phyloP scores from a whole-genome alignment of 2,888 invertebrate genomes.

The Panzeria rudis region DNA sequence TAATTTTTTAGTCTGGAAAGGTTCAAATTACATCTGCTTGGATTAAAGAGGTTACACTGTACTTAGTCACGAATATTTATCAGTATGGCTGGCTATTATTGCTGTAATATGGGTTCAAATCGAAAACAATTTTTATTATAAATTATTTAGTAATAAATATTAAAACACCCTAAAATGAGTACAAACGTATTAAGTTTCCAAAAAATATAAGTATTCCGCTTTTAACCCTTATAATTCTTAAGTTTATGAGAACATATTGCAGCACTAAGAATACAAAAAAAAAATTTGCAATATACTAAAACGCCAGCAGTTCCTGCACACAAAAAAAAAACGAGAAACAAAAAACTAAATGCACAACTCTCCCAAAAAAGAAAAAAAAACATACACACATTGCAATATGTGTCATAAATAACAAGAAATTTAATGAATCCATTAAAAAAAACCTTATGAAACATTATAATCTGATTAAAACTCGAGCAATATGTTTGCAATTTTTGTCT shows the following conservation, averaged over 20 bases:
- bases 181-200: conserved; percentile 44
- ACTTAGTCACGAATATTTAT: not conserved
- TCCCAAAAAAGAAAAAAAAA: not conserved
- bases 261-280: not conserved
- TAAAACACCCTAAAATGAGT: conserved; percentile 42
- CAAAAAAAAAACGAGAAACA: conserved; percentile 3
- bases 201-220: not conserved
- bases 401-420: conserved; percentile 63
- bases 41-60: not conserved
- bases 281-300: conserved; percentile 1
- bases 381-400: conserved; percentile 33
- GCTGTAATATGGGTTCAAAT: not conserved
- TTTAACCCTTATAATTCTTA: conserved; percentile 38
- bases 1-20: no score
- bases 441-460: conserved; percentile 48
- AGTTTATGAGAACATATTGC: not conserved
- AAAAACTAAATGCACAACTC: not conserved
- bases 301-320: conserved; percentile 44
- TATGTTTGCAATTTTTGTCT: conserved; percentile 43
- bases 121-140: conserved; percentile 12
- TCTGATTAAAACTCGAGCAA: conserved; percentile 40
- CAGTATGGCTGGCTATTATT: not conserved
- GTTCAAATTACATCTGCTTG: not conserved
- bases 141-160: conserved; percentile 34
- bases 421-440: conserved; percentile 43